Base-by-base conservation (phyloP, 2,888 invertebrate genomes). In the Hyles lineata region DNA sequence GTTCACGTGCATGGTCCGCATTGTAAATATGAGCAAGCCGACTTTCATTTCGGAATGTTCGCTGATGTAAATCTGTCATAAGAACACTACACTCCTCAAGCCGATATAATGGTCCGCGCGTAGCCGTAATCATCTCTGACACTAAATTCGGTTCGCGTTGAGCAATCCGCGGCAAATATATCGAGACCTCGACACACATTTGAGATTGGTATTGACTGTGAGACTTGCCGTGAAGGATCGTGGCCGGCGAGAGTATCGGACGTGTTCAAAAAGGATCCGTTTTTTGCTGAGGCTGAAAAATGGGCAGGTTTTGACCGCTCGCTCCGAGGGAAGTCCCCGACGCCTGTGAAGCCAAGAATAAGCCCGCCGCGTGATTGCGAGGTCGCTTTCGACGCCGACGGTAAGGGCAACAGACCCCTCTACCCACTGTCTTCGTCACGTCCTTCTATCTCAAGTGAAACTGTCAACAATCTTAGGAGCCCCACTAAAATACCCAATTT, bases 321-420 rank as follows among this genome's bases (percentile, higher is more conserved):
- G 83, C 95, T 95, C 86, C 93, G 95, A 84, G 94, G 94, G 84
- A 92, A 89, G 86, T 96, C 96, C 78, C 96, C 97, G 83, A 97
- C 97, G 85, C 97, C 97, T 72, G 96, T 96, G 89, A 97, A 97
- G 95, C 95, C 96, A 85, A 96, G 96, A 90, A 95, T 95, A 87
- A 96, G 95, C 93, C 95, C 92, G 83, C 96, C 97, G 81, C 96
- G 96, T 80, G 96, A 96, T 87, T 95, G 95, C 85, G 96, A 97
- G 93, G 95, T 97, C 87, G 96, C 96, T 83, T 97, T 95, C 92
- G 97, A 97, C 94, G 95, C 96, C 92, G 96, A 97, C 89, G 97
- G 97, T 96, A 96, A 96, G 95, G 93, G 92, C 91, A 89, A 85
- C 91, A 92, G 92, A 90, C 89, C 87, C 85, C 84, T 83, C 83